These are phyloP conservation scores for Danio kyathit DNA, from an alignment of 2,797 vertebrate genomes.

Conservation along the genomic window DNA sequence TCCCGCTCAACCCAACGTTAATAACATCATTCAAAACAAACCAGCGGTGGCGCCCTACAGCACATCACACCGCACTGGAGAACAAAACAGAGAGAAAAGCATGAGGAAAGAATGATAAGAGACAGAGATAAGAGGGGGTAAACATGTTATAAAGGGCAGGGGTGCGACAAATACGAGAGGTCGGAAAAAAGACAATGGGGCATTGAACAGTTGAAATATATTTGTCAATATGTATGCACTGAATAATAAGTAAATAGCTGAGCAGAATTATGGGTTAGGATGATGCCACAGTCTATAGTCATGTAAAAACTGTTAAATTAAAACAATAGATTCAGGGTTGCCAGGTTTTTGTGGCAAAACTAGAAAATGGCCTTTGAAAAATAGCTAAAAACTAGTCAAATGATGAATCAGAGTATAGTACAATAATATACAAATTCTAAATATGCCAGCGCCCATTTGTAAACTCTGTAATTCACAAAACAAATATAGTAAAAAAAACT, in stretches of 20 bases:
- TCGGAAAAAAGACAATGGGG: neutral
- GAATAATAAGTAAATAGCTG: neutral
- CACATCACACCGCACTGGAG: slow-evolving; percentile 33
- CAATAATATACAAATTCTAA: too few species aligned
- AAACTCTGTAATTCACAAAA: too few species aligned
- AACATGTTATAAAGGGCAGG: neutral
- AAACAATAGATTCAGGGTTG: too few species aligned
- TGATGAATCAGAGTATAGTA: too few species aligned
- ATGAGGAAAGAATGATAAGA: neutral
- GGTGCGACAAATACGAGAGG: neutral
- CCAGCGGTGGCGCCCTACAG: slow-evolving; percentile 36
- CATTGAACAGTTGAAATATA: neutral
- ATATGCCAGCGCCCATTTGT: too few species aligned
- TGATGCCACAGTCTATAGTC: neutral
- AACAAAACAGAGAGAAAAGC: slow-evolving; percentile 3
- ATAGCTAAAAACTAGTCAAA: too few species aligned
- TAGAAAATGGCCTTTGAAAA: too few species aligned
- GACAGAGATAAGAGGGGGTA: slow-evolving; percentile 4
- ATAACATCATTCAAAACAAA: slow-evolving; percentile 56
- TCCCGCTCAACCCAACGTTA: slow-evolving; percentile 63
- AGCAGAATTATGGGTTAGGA: neutral
- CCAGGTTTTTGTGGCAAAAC: too few species aligned
- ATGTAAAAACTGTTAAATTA: too few species aligned
- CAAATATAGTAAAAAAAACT: too few species aligned
- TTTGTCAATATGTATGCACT: neutral